Evolutionary conservation across 2,888 invertebrate genomes (phyloP), one percentile per base, ranked within the genome.

Genomic region (Rotaria macrura): DNA sequence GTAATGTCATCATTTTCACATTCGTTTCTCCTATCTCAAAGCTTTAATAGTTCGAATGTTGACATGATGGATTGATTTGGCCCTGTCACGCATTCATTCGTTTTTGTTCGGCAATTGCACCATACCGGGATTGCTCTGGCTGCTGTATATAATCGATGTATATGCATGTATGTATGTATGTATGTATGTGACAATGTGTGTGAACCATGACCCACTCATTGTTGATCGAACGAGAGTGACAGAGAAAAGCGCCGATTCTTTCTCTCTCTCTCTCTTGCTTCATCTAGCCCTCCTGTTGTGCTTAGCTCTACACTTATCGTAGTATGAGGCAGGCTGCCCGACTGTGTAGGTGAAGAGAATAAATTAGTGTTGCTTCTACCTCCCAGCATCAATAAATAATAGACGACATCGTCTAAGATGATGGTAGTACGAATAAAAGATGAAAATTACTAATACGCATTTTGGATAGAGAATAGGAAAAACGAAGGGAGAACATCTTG

Each of bases 371-470:
- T 65, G 65, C 34, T 65, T 65, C 65, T 65, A 65, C 65, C 65
- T 65, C 65, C 34, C 34, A 65, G 65, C 65, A 65, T 65, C 65
- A 65, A 65, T 65, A 65, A 65, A 65, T 65, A 65, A 65, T 65
- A 65, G 65, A 65, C 65, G 65, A 65, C 65, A 65, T 65, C 65
- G 65, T 65, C 65, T 65, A 34, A 65, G 65, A 52, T 65, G 34
- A 34, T 65, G 7, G 34, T 65, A 29, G 65, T 34, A 65, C 34
- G 65, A 65, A 65, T 65, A 65, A 65, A 20, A 65, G 34, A 65
- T 65, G 65, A 65, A 65, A 65, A 65, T 34, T 65, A 65, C 65
- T 65, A 65, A 65, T 65, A 65, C 65, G 65, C 65, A 65, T 65
- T 34, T 65, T 34, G 65, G 65, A 65, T 65, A 65, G 65, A 65